Base-by-base conservation (phyloP, 2,888 invertebrate genomes). In the Himalopsyche anomala region DNA sequence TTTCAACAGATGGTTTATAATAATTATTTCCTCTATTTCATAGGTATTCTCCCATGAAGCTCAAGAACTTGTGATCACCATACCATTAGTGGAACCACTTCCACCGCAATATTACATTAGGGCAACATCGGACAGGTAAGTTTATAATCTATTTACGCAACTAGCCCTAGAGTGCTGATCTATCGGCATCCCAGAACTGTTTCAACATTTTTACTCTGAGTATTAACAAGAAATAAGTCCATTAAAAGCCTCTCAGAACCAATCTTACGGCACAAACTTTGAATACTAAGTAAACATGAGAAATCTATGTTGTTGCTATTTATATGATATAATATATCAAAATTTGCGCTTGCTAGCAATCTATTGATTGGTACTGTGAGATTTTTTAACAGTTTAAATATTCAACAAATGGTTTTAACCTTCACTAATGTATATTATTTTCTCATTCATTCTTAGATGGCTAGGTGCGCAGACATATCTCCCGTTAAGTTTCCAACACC, bases 41-140 rank as follows among this genome's bases (percentile, higher is more conserved):
- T 90, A 96, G 95, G 97, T 97, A 0, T 92, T 95, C 69, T 94
- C 94, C 1, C 93, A 94, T 17, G 96, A 98, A 89, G 94, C 95
- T 0, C 97, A 98, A 90, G 96, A 96, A 89, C 92, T 99, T 40
- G 95, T 98, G 0, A 98, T 99, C 93, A 99, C 99, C 0, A 98
- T 99, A 90, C 99, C 99, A 0, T 94, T 99, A 82, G 95, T 95
- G 69, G 99, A 98, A 90, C 97, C 98, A 0, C 91, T 98, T 87
- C 98, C 99, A 0, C 95, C 96, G 5, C 99, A 99, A 91, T 99
- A 99, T 92, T 96, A 97, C 89, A 95, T 99, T 54, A 94, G 96
- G 89, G 96, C 96, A 5, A 95, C 96, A 38, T 98, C 98, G 85
- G 99, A 99, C 92, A 95, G 96, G 90, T 98, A 89, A 83, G 56